Percentiles rank a stretch among this genome's conserved stretches.
Conservation (phyloP, 2,888 invertebrate species). For the Homarus gammarus region DNA sequence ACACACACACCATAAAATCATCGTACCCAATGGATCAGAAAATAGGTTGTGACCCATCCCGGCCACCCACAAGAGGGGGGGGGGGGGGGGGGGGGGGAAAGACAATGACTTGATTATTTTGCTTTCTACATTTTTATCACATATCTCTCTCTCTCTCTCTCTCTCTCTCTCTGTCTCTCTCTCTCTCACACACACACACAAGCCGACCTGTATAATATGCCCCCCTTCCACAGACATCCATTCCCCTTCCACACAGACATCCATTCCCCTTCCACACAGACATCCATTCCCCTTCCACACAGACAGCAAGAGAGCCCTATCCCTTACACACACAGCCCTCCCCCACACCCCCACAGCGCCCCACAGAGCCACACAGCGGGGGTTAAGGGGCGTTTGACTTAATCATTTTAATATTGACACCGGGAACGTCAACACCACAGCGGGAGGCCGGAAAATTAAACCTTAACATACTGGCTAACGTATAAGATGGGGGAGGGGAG, state of each 20-base stretch:
- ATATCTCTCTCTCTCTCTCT: neutral
- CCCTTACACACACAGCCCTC: neutral
- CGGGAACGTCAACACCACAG: constrained; percentile 17
- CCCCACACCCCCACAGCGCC: neutral
- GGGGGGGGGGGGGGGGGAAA: neutral
- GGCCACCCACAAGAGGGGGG: no score
- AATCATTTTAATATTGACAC: constrained; percentile 56
- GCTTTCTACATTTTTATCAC: neutral
- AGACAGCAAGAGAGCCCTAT: neutral
- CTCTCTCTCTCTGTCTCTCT: neutral
- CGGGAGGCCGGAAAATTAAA: constrained; percentile 15
- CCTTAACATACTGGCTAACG: neutral
- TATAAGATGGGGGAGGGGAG: neutral
- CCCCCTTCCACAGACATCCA: no score
- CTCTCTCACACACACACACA: neutral
- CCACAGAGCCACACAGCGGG: constrained; percentile 4
- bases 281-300: neutral
- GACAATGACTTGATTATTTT: neutral
- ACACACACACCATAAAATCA: neutral
- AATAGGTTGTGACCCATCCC: no score
- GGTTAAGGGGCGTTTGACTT: constrained; percentile 24
- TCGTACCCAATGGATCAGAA: neutral
- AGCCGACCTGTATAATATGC: neutral
- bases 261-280: constrained; percentile 6
- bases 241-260: neutral